Evolutionary conservation across 2,888 invertebrate genomes (phyloP).

Genomic region (Lochmaea capreae): DNA sequence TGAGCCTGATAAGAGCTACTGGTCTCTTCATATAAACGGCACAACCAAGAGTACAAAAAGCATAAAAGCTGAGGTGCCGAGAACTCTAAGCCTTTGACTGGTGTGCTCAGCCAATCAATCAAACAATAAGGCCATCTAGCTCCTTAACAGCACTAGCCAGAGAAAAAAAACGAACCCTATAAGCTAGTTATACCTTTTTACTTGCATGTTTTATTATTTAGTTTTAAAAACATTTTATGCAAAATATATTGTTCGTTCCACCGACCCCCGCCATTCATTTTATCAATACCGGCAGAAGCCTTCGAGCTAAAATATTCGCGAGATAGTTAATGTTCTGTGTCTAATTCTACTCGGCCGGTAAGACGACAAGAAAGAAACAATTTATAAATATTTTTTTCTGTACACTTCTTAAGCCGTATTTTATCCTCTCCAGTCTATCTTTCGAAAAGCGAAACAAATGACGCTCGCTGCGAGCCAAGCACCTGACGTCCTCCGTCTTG

Average conservation of each 20-base stretch:
- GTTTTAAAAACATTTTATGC: background rate
- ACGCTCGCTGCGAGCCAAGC: conserved; percentile 39
- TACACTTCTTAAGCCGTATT: conserved; percentile 23
- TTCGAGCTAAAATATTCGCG: conserved; percentile 8
- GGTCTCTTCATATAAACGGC: no score
- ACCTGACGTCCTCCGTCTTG: conserved; percentile 42
- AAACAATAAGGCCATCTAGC: no score
- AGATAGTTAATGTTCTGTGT: conserved; percentile 14
- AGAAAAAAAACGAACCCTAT: no score
- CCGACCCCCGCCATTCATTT: background rate
- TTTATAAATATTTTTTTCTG: conserved; percentile 26
- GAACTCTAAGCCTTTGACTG: no score
- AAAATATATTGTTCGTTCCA: background rate
- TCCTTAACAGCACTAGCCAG: no score
- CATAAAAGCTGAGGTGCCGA: no score
- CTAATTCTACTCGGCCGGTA: background rate
- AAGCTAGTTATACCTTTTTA: no score
- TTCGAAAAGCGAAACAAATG: conserved; percentile 40
- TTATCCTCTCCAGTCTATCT: conserved; percentile 19
- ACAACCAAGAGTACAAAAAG: no score
- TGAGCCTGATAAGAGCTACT: no score
- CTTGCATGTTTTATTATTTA: no score
- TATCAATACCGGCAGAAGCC: conserved; percentile 13
- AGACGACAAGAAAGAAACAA: conserved; percentile 19
- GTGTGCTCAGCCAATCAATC: no score